Evolutionary conservation across 2,888 invertebrate species (phyloP), one percentile per base, ranked within the genome.

Genomic region (Pyrrhosoma nymphula): DNA sequence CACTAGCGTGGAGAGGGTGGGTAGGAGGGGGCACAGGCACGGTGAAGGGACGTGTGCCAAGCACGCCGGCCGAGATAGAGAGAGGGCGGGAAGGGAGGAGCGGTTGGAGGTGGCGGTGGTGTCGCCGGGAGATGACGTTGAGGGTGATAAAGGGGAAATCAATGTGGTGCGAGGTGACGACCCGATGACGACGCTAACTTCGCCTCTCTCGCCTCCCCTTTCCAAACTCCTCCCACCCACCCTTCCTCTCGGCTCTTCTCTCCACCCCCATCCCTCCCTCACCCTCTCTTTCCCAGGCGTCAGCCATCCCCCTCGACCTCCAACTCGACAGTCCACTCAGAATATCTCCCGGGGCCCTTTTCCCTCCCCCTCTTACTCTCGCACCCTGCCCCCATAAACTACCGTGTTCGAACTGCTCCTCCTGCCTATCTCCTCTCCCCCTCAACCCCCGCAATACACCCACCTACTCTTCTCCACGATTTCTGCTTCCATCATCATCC

Each of bases 111-210:
- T 23, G 47, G 89, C n/a, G 55, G 56, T 12, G 89, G 26, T 89
- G 55, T 56, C 89, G 47, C 26, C 16, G 75, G 93, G 75, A 93
- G 93, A 93, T 91, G 91, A 91, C 91, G 91, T 18, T 47, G n/a
- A 8, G 69, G 63, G 93, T 69, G 93, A 93, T 93, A 93, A 69
- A 93, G 93, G 47, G 69, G 69, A 69, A 93, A 93, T 93, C 93
- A 47, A 93, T 93, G 63, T 69, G 63, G 39, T 39, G 63, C 47
- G 93, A 93, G 93, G 93, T 69, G 93, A 63, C 63, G 69, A 93
- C 39, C 93, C 93, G 75, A 63, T 47, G 93, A 93, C 93, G 89
- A 93, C 93, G 89, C 89, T 89, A 89, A 91, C 60, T 91, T 91
- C 20, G n/a, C 30, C 75, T 8, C n/a, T n/a, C 63, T 8, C 63